Evolutionary conservation across 2,888 invertebrate genomes (phyloP), one percentile per base, ranked within the genome.

Genomic region (Parelbella ahira): DNA sequence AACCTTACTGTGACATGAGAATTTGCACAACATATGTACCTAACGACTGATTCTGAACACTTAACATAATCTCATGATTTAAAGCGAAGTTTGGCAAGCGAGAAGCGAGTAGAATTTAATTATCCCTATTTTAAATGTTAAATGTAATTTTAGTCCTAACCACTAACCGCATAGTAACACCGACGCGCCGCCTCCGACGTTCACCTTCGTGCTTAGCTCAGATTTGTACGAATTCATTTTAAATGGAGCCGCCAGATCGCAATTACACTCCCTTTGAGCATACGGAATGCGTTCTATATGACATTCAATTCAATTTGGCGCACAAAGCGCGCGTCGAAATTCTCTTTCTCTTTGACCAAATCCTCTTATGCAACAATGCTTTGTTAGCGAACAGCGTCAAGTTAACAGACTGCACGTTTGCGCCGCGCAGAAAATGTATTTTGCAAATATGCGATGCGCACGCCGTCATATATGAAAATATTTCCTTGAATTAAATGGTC

Each of bases 201-300:
- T 54, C 62, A 50, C 56, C 59, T 47, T 53, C 54, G 58, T 63
- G 65, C 69, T 73, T 64, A 68, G 66, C 61, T 61, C 69, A 73
- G 73, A 82, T 83, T 81, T 79, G 75, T 76, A 74, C 70, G 70
- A 71, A 76, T 77, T 79, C 83, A 70, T 79, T 83, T 82, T 74
- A 82, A 84, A 84, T 80, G 74, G 75, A 79, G 76, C 80, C 66
- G 77, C 64, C 79, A 68, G 73, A 74, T 82, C 69, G 74, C 78
- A 83, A 83, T 83, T 82, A 84, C 79, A 77, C 73, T 82, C 73
- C 78, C 83, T 86, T 84, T 86, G 82, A 80, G 75, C 71, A 68
- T 58, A 64, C 68, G 69, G 74, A 76, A 82, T 81, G 78, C 74
- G 74, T 75, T 71, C 74, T 73, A 76, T 77, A 80, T 77, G 83